phyloP scores from a whole-genome alignment of 1,140 invertebrate species.

The Charaxes varanes region DNA sequence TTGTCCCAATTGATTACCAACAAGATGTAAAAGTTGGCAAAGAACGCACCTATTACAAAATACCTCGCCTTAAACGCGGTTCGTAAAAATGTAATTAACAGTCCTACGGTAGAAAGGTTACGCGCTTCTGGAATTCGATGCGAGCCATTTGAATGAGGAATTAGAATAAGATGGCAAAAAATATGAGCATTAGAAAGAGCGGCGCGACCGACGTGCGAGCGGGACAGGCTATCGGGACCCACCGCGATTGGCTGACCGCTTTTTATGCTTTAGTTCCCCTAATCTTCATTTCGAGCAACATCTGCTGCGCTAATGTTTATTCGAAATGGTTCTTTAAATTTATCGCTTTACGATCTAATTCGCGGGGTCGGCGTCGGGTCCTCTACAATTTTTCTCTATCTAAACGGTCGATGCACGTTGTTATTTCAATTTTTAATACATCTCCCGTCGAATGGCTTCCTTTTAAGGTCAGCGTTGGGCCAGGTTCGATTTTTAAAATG shows the following conservation, averaged over 20 bases:
- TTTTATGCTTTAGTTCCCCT: slow-evolving; percentile 73
- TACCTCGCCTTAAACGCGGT: slow-evolving; percentile 26
- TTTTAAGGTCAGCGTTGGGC: slow-evolving; percentile 52
- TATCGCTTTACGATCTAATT: slow-evolving; percentile 56
- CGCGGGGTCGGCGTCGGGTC: slow-evolving; percentile 25
- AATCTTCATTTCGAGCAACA: slow-evolving; percentile 69
- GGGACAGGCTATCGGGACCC: slow-evolving; percentile 34
- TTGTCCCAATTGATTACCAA: slow-evolving; percentile 3
- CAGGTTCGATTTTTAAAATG: slow-evolving; percentile 34
- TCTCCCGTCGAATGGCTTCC: slow-evolving; percentile 50
- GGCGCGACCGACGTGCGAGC: slow-evolving; percentile 32
- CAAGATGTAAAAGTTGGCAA: slow-evolving; percentile 9
- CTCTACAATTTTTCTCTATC: slow-evolving; percentile 49
- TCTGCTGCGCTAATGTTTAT: slow-evolving; percentile 61
- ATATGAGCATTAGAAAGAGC: slow-evolving; percentile 70
- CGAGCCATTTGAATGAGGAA: slow-evolving; percentile 68
- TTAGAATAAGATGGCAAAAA: slow-evolving; percentile 72
- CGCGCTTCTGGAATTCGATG: slow-evolving; percentile 56
- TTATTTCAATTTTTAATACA: slow-evolving; percentile 63
- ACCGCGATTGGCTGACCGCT: slow-evolving; percentile 61
- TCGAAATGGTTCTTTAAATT: slow-evolving; percentile 66
- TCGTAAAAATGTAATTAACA: slow-evolving; percentile 37
- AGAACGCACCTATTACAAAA: slow-evolving; percentile 22
- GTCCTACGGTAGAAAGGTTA: slow-evolving; percentile 49
- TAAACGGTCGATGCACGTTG: slow-evolving; percentile 50